These are phyloP conservation scores for Microctonus hyperodae DNA, from an alignment of 2,888 invertebrate genomes.

Conservation along the genomic window DNA sequence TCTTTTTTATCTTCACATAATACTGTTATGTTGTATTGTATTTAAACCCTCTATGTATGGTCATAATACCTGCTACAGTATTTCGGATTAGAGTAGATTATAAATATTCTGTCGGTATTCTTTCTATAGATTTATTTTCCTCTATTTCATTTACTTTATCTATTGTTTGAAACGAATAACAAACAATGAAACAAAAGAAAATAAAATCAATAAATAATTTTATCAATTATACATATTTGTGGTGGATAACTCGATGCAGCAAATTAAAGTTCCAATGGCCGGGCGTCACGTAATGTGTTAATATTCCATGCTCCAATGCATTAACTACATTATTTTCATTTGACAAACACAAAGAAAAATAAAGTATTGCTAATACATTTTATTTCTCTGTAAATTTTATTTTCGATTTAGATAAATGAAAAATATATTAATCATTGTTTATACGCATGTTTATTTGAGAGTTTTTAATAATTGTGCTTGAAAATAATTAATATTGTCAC, in stretches of 20 bases:
- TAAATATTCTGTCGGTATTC: constrained; percentile 44
- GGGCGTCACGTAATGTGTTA: constrained; percentile 25
- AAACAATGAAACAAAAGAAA: too few species aligned
- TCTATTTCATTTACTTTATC: constrained; percentile 29
- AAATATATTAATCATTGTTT: not conserved
- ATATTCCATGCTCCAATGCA: not conserved
- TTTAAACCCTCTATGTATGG: constrained; percentile 52
- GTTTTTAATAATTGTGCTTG: not conserved
- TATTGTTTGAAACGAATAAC: constrained; percentile 2
- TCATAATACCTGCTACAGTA: constrained; percentile 63
- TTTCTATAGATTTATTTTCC: constrained; percentile 35
- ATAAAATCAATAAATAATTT: not conserved
- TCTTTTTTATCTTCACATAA: constrained; percentile 26
- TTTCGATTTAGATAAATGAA: not conserved
- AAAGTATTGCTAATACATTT: not conserved
- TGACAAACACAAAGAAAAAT: constrained; percentile 3
- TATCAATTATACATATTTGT: constrained; percentile 20
- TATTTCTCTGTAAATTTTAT: not conserved
- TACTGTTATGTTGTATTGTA: constrained; percentile 32
- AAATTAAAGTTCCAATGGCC: constrained; percentile 35
- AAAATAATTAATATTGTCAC: not conserved
- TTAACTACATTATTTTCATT: constrained; percentile 5
- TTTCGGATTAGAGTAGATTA: constrained; percentile 60
- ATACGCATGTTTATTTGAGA: not conserved
- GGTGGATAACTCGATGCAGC: constrained; percentile 32